These are phyloP conservation scores for Drosophila neotestacea DNA, from an alignment of 2,888 invertebrate species.

Conservation along the genomic window DNA sequence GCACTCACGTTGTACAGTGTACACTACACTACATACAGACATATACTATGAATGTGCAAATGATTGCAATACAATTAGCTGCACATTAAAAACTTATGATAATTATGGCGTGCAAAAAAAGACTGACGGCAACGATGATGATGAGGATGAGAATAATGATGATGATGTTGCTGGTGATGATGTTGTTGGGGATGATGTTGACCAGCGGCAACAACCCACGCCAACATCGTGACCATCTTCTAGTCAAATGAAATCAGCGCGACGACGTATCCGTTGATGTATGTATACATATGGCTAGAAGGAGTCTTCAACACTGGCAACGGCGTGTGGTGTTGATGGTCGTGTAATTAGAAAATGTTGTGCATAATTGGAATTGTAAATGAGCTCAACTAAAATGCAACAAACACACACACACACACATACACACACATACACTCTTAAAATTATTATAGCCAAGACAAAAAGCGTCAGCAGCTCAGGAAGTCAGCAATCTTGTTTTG, in stretches of 20 bases:
- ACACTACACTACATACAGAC: conserved; percentile 21
- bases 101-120: conserved; percentile 76
- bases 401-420: conserved; percentile 1
- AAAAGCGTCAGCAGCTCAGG: conserved; percentile 52
- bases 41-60: conserved; percentile 25
- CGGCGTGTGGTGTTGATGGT: conserved; percentile 68
- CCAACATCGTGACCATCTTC: conserved; percentile 53
- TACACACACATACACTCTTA: not conserved
- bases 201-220: conserved; percentile 59
- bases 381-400: conserved; percentile 60
- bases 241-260: conserved; percentile 78
- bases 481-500: conserved; percentile 72
- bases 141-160: conserved; percentile 2
- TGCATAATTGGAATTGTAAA: conserved; percentile 82
- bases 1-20: conserved; percentile 44
- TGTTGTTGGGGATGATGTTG: conserved; percentile 54
- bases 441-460: conserved; percentile 24
- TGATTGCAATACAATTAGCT: conserved; percentile 83
- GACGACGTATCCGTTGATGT: conserved; percentile 70
- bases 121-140: not conserved
- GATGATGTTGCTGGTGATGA: conserved; percentile 21
- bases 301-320: not conserved
- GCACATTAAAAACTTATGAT: conserved; percentile 82
- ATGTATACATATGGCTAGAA: not conserved
- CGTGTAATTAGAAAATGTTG: conserved; percentile 81